Evolutionary conservation across 1,140 invertebrate species (phyloP), one percentile per base, ranked within the genome.

Genomic region (Lineus longissimus): DNA sequence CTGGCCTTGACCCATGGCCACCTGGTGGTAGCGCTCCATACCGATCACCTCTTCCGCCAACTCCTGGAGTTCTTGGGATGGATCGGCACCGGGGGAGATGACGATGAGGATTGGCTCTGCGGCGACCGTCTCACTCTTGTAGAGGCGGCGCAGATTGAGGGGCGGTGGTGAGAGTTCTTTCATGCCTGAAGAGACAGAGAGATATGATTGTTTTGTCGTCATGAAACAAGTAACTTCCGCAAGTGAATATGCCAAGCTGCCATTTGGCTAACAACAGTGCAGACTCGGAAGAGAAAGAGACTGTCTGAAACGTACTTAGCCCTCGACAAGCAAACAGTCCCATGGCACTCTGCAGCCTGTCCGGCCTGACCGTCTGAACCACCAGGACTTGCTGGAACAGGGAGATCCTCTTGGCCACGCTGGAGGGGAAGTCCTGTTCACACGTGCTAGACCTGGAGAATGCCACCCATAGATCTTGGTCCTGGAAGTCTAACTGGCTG

Each of bases 371-470:
- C 0, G 89, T 86, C 83, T 95, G 91, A 15, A 93, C 84, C 0
- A 92, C 72, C 0, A 97, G 79, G n/a, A 95, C 81, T 72, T 90
- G 88, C 76, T 96, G 90, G 76, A 97, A 95, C n/a, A 85, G 79
- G 0, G 86, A 87, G 2, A 91, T 69, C 47, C 84, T 84, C 43
- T 83, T 82, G 29, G 86, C 80, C 0, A 87, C 76, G 9, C 80
- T 81, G 25, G 73, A 70, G 51, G 87, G 87, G 31, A 88, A 78
- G 30, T 84, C 81, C 23, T 78, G 77, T 70, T 89, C 87, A 75
- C 86, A 87, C 59, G 87, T 82, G 55, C 81, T 83, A 22, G 84
- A 86, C 17, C 81, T 76, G 45, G 86, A 80, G 76, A 91, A 93
- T 54, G 84, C 82, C 13, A 82, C 81, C 91, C 91, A 93, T 22